Percentiles rank a stretch among this genome's conserved stretches.
Evolutionary conservation across 2,888 invertebrate genomes (phyloP).

Genomic region (Chaetogeoica ovagalla): DNA sequence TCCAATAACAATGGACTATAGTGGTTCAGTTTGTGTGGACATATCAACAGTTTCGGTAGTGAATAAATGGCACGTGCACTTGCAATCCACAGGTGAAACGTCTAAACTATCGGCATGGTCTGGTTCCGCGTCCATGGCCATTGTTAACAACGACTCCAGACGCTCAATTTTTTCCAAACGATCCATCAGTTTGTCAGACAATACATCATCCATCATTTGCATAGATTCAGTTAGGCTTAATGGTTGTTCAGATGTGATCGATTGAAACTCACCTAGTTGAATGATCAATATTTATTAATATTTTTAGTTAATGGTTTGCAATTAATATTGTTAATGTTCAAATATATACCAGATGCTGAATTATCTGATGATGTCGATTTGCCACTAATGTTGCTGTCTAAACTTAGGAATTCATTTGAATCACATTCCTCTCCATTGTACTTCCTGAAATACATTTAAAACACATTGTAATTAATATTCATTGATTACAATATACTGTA

Average conservation of each 20-base stretch:
- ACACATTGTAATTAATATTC: not conserved
- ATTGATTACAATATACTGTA: not conserved
- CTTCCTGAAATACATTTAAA: slow-evolving; percentile 19
- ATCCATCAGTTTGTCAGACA: slow-evolving; percentile 81
- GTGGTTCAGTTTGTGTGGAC: slow-evolving; percentile 44
- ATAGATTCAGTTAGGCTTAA: slow-evolving; percentile 85
- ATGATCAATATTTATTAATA: slow-evolving; percentile 4
- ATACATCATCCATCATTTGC: slow-evolving; percentile 84
- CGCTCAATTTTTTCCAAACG: slow-evolving; percentile 83
- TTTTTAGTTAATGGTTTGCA: not conserved
- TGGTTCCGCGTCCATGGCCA: slow-evolving; percentile 65
- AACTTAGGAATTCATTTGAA: slow-evolving; percentile 77
- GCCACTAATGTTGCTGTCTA: slow-evolving; percentile 69
- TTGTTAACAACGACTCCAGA: slow-evolving; percentile 81
- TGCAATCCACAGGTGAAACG: slow-evolving; percentile 29
- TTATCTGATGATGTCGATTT: slow-evolving; percentile 67
- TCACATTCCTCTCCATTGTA: slow-evolving; percentile 71
- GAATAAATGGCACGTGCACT: slow-evolving; percentile 44
- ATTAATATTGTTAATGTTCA: not conserved
- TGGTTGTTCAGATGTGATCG: slow-evolving; percentile 68
- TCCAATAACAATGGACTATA: slow-evolving; percentile 13
- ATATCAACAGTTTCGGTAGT: slow-evolving; percentile 38
- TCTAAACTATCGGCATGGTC: slow-evolving; percentile 32
- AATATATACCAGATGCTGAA: slow-evolving; percentile 53
- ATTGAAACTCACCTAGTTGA: slow-evolving; percentile 32